Evolutionary conservation across 2,888 invertebrate species (phyloP).

Genomic region (Lepas anatifera): DNA sequence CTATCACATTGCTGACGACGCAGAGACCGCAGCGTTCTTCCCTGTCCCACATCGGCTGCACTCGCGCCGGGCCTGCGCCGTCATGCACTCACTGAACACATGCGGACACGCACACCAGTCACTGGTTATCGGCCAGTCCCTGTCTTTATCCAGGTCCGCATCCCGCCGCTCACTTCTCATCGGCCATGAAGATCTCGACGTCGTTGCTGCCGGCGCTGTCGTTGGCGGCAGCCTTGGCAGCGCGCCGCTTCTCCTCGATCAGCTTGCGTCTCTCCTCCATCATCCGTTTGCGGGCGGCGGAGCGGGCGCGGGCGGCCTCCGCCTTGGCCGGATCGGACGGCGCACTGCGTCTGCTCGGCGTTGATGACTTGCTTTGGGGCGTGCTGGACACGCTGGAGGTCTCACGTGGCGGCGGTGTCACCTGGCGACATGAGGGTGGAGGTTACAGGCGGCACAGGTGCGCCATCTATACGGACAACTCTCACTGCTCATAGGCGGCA

Average conservation of each 20-base stretch:
- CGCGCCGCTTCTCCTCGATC: constrained; percentile 28
- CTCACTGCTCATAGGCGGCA: too few species aligned
- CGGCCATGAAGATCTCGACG: constrained; percentile 9
- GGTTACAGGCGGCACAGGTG: neutral
- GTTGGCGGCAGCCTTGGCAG: neutral
- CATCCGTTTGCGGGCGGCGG: constrained; percentile 61
- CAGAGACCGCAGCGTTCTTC: neutral
- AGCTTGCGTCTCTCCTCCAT: constrained; percentile 58
- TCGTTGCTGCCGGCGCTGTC: neutral
- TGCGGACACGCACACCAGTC: too few species aligned
- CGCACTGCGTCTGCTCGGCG: neutral
- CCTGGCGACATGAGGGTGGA: neutral
- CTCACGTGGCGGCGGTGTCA: neutral
- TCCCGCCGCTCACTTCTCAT: neutral
- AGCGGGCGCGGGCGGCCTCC: constrained; percentile 34
- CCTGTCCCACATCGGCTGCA: neutral
- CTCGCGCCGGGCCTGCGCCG: too few species aligned
- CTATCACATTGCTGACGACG: neutral
- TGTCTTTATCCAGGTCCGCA: too few species aligned
- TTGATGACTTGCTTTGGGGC: neutral
- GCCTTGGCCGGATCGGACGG: constrained; percentile 6
- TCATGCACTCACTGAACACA: too few species aligned
- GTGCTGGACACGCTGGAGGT: neutral
- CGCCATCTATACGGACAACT: too few species aligned
- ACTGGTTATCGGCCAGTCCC: too few species aligned